Evolutionary conservation across 2,888 invertebrate genomes (phyloP).

Genomic region (Myathropa florea): DNA sequence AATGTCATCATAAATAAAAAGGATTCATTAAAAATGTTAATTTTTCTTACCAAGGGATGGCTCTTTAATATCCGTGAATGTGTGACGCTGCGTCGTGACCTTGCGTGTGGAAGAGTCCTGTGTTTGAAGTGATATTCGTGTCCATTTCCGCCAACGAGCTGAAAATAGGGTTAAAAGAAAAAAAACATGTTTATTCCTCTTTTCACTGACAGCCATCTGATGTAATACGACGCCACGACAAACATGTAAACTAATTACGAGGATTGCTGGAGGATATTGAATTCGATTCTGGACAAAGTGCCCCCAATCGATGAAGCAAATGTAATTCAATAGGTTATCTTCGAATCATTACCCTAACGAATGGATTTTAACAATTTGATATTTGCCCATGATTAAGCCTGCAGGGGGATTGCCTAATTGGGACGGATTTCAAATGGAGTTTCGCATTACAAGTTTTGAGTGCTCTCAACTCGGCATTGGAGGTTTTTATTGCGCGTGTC

Average conservation of each 20-base stretch:
- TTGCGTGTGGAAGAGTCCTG: slow-evolving; percentile 92
- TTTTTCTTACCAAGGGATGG: slow-evolving; percentile 92
- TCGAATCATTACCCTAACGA: slow-evolving; percentile 3
- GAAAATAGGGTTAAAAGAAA: slow-evolving; percentile 75
- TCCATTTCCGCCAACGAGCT: slow-evolving; percentile 92
- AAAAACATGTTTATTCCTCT: slow-evolving; percentile 25
- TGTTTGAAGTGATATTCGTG: slow-evolving; percentile 97
- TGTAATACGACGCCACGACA: slow-evolving; percentile 40
- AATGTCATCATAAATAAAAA: background rate
- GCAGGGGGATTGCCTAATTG: slow-evolving; percentile 20
- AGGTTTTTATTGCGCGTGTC: background rate
- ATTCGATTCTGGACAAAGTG: slow-evolving; percentile 4
- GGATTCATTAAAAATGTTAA: background rate
- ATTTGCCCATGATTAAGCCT: slow-evolving; percentile 1
- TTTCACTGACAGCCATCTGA: background rate
- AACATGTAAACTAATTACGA: background rate
- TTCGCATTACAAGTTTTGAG: slow-evolving; percentile 1
- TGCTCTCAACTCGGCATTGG: background rate
- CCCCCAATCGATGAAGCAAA: background rate
- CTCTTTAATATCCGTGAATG: slow-evolving; percentile 93
- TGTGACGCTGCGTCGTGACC: slow-evolving; percentile 92
- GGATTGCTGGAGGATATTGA: background rate
- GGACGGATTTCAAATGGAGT: slow-evolving; percentile 5
- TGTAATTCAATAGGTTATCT: slow-evolving; percentile 17
- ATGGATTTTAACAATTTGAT: slow-evolving; percentile 5